phyloP scores from a whole-genome alignment of 2,113 vertebrate genomes.

The Leucosticte australis region DNA sequence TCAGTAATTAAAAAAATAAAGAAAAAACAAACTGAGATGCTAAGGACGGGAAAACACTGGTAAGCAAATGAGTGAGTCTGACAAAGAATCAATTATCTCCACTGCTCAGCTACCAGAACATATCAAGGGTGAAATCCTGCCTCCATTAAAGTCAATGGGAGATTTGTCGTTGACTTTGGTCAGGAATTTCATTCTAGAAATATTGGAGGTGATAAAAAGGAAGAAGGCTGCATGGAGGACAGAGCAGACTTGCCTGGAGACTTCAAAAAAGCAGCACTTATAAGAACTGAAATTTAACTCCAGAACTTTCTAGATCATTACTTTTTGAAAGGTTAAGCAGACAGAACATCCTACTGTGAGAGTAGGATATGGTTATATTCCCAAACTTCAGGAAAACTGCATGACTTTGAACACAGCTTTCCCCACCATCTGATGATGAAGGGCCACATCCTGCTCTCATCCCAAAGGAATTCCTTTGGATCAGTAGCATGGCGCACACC shows the following conservation, averaged over 20 bases:
- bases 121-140: not conserved
- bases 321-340: not conserved
- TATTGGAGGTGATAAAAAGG: not conserved
- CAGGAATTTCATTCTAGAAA: not conserved
- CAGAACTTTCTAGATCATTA: not conserved
- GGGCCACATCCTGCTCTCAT: not conserved
- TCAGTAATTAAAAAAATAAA: not conserved
- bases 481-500: not conserved
- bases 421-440: not conserved
- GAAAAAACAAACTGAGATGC: not conserved
- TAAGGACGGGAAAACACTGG: not conserved
- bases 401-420: not conserved
- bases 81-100: not conserved
- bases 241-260: not conserved
- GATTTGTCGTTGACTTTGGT: not conserved
- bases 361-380: not conserved
- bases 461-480: not conserved
- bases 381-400: not conserved
- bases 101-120: not conserved
- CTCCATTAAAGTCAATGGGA: not conserved
- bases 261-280: not conserved
- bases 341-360: not conserved
- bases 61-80: not conserved
- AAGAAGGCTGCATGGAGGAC: not conserved
- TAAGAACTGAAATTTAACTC: not conserved